Percentiles rank a stretch among this genome's conserved stretches.
phyloP scores from a whole-genome alignment of 2,888 invertebrate species.

The Acanthosepion pharaonis region DNA sequence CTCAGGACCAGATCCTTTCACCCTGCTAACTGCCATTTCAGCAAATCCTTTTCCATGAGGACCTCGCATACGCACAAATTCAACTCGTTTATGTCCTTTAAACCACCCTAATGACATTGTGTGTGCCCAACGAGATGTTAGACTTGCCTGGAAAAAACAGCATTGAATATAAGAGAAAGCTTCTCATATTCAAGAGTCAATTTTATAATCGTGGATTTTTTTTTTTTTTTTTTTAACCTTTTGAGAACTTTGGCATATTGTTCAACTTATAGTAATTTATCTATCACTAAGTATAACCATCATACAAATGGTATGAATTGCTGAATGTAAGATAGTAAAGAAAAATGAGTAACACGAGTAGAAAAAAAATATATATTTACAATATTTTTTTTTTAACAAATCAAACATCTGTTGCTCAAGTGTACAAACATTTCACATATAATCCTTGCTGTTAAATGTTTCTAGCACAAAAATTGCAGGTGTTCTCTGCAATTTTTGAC shows the following conservation, averaged over 20 bases:
- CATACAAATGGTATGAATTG: too few relatives aligned
- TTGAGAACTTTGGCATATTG: neutral
- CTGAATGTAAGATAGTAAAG: too few relatives aligned
- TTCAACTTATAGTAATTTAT: too few relatives aligned
- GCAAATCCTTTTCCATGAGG: conserved; percentile 94
- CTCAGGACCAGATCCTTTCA: conserved; percentile 87
- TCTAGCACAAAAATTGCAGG: too few relatives aligned
- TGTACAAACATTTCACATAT: too few relatives aligned
- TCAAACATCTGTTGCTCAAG: too few relatives aligned
- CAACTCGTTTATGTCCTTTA: conserved; percentile 83
- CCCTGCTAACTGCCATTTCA: conserved; percentile 86
- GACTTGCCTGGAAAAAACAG: conserved; percentile 82
- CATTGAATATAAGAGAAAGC: conserved; percentile 43
- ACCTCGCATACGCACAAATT: conserved; percentile 98
- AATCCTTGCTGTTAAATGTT: too few relatives aligned
- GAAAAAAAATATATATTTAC: too few relatives aligned
- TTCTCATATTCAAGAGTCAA: neutral
- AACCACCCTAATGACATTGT: conserved; percentile 90
- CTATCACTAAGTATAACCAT: too few relatives aligned
- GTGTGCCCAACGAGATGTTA: conserved; percentile 95
- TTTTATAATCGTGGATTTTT: neutral
- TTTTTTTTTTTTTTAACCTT: conserved; percentile 17
- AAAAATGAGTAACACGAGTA: too few relatives aligned
- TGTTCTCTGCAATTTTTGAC: too few relatives aligned
- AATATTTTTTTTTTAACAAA: too few relatives aligned